Evolutionary conservation across 2,797 vertebrate genomes (phyloP).

Genomic region (Premnoplex brunnescens): DNA sequence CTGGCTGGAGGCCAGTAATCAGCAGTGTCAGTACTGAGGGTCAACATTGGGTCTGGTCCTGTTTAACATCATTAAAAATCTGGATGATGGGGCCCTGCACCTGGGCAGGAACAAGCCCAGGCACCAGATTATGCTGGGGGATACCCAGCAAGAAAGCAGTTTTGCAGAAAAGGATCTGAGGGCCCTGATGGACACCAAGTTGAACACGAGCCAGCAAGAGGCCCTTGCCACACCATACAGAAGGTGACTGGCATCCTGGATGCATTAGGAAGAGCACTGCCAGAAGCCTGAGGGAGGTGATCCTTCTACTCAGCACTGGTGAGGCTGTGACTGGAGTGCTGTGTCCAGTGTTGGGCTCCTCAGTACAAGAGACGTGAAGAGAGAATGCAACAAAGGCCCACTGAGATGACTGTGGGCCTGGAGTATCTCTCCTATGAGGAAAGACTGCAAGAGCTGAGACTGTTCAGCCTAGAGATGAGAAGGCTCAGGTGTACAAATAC

Average conservation of each 20-base stretch:
- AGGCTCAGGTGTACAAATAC: background rate
- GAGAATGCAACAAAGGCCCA: background rate
- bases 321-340: background rate
- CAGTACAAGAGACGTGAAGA: background rate
- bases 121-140: background rate
- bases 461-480: background rate
- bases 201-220: background rate
- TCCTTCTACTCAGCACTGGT: background rate
- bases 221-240: background rate
- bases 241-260: background rate
- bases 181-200: background rate
- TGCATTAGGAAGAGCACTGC: background rate
- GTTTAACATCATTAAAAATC: no score
- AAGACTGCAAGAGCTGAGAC: background rate
- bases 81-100: background rate
- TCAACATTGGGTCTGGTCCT: background rate
- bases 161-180: background rate
- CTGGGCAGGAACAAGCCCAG: background rate
- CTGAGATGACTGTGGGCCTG: background rate
- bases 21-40: background rate
- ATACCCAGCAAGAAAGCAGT: background rate
- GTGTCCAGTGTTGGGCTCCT: background rate
- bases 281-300: background rate
- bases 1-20: background rate
- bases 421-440: background rate